Evolutionary conservation across 2,888 invertebrate species (phyloP), one percentile per base, ranked within the genome.

Genomic region (Tenodera sinensis): DNA sequence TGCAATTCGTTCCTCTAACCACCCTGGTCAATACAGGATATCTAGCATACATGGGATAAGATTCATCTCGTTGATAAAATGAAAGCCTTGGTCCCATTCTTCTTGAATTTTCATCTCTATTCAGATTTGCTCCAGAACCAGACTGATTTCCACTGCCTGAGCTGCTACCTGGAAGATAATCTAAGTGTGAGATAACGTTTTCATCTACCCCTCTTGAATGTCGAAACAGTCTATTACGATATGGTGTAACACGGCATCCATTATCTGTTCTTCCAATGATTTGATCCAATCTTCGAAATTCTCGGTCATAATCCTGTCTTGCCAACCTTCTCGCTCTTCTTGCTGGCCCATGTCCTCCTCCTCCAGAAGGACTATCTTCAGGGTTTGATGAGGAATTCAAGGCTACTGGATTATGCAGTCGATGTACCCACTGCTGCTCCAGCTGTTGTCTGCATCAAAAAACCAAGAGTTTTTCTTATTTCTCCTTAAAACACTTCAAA

Each of bases 351-450:
- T 83, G 82, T 28, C 84, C n/a, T 34, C 25, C 34, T 30, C 4
- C 30, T n/a, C n/a, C n/a, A 14, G 81, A 28, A 82, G 34, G 85
- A 34, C 8, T 34, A 34, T 85, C 71, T 12, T 85, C 89, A n/a
- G 85, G 14, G 1, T 20, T 30, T 82, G 83, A 6, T 27, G 82
- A 4, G 25, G 88, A 85, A 83, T 89, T 87, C 28, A 90, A 27
- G 28, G 90, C 89, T 54, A 90, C 90, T 3, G 90, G 91, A 82
- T 89, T 90, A n/a, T 89, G 89, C 3, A 90, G 85, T 14, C 90
- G 90, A 89, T 90, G 86, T 20, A 89, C 87, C 91, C 91, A 91
- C 89, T 90, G 91, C 82, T 90, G 90, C 91, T 94, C 94, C 20
- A 92, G 89, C 85, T 92, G 92, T n/a, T 91, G 91, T 71, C 91